Base-by-base conservation (phyloP, 2,888 invertebrate genomes). In the Hirudinaria manillensis region DNA sequence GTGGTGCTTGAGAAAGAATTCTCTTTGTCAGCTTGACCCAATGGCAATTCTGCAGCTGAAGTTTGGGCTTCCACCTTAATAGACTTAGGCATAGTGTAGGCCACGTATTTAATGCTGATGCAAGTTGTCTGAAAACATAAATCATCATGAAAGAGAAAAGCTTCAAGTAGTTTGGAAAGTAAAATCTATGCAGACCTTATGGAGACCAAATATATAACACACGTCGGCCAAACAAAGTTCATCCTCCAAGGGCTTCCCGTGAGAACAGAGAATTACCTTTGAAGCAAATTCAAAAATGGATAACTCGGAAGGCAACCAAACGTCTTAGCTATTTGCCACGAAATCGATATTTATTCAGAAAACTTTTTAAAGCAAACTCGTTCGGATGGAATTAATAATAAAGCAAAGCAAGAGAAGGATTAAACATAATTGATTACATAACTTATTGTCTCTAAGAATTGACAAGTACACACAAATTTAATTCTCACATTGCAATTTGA, bases 171-270 rank as follows among this genome's bases (percentile, higher is more conserved):
- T 24, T 61, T 61, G 29, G n/a, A 27, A 61, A 61, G 10, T 10
- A 61, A 61, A 61, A 61, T 7, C 24, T 24, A 16, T 61, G n/a
- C 61, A 61, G 13, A 61, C 61, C 61, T 61, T 61, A 16, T 61
- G 61, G 61, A 61, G 61, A 7, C 61, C 61, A 29, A 61, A 29
- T 4, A 61, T 29, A 10, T 61, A 61, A 61, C 61, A 61, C 29
- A 61, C 29, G 29, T 61, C 61, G 2, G 61, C 61, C 24, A 61
- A n/a, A 16, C 61, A 27, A 24, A 61, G 29, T 24, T 61, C 61
- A n/a, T 61, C 61, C 10, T 24, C 29, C 24, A 61, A 27, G 61
- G 29, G 24, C 19, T 61, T 61, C 29, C 29, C 61, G 10, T 61
- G 6, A 19, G 24, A 61, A 27, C 24, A 61, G n/a, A 61, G 24